Conservation (phyloP, 2,888 invertebrate species). For the Merodon equestris region DNA sequence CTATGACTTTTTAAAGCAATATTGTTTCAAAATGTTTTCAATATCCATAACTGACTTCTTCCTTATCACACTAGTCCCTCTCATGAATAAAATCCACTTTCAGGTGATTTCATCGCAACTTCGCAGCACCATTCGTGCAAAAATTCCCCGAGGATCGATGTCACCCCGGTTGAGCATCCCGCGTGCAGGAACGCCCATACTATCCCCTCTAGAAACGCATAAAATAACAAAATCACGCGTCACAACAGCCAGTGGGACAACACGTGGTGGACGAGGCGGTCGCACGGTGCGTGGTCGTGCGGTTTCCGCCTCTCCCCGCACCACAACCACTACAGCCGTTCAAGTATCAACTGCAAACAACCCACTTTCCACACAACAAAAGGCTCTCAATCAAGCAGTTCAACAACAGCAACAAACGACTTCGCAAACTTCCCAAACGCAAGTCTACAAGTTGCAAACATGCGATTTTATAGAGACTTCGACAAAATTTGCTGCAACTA, state of each 20-base stretch:
- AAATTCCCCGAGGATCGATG: constrained; percentile 44
- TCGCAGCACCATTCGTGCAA: constrained; percentile 50
- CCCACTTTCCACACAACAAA: background rate
- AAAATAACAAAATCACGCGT: constrained; percentile 35
- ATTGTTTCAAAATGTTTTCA: too few relatives aligned
- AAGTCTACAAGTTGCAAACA: constrained; percentile 38
- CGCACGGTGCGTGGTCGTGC: constrained; percentile 46
- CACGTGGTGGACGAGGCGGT: constrained; percentile 34
- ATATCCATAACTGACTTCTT: background rate
- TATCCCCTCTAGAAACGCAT: background rate
- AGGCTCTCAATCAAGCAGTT: constrained; percentile 32
- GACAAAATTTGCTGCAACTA: constrained; percentile 28
- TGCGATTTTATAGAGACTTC: constrained; percentile 32
- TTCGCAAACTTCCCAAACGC: too few relatives aligned
- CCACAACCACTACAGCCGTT: constrained; percentile 15
- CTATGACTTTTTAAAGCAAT: too few relatives aligned
- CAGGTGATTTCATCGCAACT: constrained; percentile 51
- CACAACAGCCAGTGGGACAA: background rate
- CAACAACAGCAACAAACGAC: constrained; percentile 34
- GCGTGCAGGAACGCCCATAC: constrained; percentile 20
- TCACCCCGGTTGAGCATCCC: constrained; percentile 2
- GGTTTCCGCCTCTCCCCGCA: constrained; percentile 11
- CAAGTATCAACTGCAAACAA: constrained; percentile 61
- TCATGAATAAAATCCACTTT: background rate
- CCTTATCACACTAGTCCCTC: background rate